phyloP scores from a whole-genome alignment of 2,888 invertebrate genomes.

The Eudasyphora cyanicolor region DNA sequence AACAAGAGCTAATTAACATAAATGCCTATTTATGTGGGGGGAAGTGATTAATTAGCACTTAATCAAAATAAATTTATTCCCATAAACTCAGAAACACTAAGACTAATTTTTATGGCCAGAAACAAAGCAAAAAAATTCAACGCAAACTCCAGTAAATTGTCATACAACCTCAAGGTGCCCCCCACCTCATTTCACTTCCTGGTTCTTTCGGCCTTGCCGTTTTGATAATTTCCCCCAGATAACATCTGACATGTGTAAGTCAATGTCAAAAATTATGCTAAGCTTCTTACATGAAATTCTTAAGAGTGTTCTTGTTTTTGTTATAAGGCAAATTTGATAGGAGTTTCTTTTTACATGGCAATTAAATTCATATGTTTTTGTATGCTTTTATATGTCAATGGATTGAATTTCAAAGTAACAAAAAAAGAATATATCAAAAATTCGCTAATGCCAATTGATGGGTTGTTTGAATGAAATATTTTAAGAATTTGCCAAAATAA shows the following conservation, averaged over 20 bases:
- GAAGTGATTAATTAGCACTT: constrained; percentile 69
- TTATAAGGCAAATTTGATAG: neutral
- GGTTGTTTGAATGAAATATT: neutral
- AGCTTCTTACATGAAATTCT: constrained; percentile 9
- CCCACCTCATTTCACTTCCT: neutral
- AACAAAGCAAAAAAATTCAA: neutral
- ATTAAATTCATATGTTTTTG: constrained; percentile 7
- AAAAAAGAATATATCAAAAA: neutral
- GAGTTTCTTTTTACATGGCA: too few relatives aligned
- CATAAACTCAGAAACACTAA: constrained; percentile 11
- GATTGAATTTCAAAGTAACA: neutral
- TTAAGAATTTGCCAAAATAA: neutral
- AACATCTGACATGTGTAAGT: constrained; percentile 17
- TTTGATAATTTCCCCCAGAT: neutral
- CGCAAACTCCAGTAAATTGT: neutral
- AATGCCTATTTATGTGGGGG: constrained; percentile 49
- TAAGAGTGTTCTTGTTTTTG: neutral
- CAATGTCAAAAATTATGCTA: constrained; percentile 2
- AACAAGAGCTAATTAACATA: constrained; percentile 44
- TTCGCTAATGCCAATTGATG: neutral
- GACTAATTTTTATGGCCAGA: constrained; percentile 8
- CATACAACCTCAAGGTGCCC: neutral
- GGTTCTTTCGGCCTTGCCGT: neutral
- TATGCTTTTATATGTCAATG: neutral
- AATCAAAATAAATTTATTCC: constrained; percentile 53